A percentile compares a stretch with the other conserved stretches of the same genome.
Evolutionary conservation across 2,113 vertebrate genomes (phyloP).

Genomic region (Corydoras sp.): DNA sequence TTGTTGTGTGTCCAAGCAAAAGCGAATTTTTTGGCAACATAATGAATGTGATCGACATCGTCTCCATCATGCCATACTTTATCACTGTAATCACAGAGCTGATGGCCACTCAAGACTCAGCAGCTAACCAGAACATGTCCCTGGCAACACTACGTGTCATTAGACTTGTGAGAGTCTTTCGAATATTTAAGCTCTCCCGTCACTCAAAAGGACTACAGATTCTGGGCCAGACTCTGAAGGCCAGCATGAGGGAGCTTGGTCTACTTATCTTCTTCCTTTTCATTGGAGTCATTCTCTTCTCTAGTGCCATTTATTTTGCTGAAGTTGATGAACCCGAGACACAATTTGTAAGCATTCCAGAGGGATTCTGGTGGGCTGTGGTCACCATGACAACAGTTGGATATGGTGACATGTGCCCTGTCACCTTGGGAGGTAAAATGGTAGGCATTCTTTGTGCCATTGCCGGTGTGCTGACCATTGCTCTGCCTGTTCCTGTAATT

Average conservation of each 20-base stretch:
- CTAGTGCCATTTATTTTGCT: slow-evolving; percentile 93
- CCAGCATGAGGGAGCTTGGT: slow-evolving; percentile 84
- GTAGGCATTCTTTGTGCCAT: slow-evolving; percentile 95
- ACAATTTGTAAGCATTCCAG: slow-evolving; percentile 94
- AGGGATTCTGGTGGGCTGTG: slow-evolving; percentile 98
- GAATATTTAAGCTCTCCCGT: slow-evolving; percentile 92
- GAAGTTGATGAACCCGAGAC: slow-evolving; percentile 93
- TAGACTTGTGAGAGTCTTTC: slow-evolving; percentile 88
- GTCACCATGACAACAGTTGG: slow-evolving; percentile 98
- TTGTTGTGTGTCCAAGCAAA: slow-evolving; percentile 92
- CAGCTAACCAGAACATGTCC: slow-evolving; percentile 89
- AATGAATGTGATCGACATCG: slow-evolving; percentile 95
- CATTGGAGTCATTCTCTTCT: slow-evolving; percentile 96
- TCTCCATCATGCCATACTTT: slow-evolving; percentile 95
- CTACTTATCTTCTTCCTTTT: slow-evolving; percentile 98
- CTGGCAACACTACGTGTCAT: slow-evolving; percentile 90
- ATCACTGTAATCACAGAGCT: slow-evolving; percentile 89
- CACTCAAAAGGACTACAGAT: slow-evolving; percentile 91
- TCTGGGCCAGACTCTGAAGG: slow-evolving; percentile 84
- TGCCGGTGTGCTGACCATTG: slow-evolving; percentile 91
- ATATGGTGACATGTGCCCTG: slow-evolving; percentile 96
- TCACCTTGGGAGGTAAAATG: slow-evolving; percentile 89
- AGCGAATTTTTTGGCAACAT: slow-evolving; percentile 90
- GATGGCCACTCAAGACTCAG: slow-evolving; percentile 74
- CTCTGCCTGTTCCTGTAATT: slow-evolving; percentile 92